These are phyloP conservation scores for Peromyscus californicus DNA, from an alignment of 2,113 vertebrate species.

Conservation along the genomic window DNA sequence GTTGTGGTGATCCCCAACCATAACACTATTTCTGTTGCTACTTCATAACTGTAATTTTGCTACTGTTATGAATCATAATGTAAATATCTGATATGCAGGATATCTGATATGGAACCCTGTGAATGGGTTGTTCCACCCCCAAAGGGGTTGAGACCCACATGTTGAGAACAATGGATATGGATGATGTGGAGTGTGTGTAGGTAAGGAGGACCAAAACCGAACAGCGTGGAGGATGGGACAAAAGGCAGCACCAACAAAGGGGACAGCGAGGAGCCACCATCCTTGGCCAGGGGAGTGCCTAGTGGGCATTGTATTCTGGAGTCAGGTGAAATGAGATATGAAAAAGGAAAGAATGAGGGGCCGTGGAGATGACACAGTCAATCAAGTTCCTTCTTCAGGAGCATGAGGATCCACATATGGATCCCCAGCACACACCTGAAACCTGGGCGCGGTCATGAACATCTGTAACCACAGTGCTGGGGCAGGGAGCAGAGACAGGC, in stretches of 20 bases:
- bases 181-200: too few species aligned
- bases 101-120: neutral
- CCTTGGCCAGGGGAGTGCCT: neutral
- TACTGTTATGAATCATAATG: neutral
- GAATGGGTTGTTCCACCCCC: neutral
- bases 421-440: neutral
- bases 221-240: neutral
- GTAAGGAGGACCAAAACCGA: neutral
- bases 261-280: neutral
- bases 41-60: neutral
- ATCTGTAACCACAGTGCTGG: neutral
- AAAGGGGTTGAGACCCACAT: neutral
- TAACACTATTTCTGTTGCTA: neutral
- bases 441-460: too few species aligned
- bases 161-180: neutral
- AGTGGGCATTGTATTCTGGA: neutral
- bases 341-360: neutral
- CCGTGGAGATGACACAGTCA: neutral
- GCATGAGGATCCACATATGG: neutral
- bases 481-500: neutral
- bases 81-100: neutral
- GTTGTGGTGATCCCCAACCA: neutral
- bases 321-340: neutral
- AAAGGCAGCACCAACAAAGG: neutral
- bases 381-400: neutral